A percentile compares a stretch with the other conserved stretches of the same genome.
Conservation (phyloP, 2,113 vertebrate species). For the Lagopus muta region DNA sequence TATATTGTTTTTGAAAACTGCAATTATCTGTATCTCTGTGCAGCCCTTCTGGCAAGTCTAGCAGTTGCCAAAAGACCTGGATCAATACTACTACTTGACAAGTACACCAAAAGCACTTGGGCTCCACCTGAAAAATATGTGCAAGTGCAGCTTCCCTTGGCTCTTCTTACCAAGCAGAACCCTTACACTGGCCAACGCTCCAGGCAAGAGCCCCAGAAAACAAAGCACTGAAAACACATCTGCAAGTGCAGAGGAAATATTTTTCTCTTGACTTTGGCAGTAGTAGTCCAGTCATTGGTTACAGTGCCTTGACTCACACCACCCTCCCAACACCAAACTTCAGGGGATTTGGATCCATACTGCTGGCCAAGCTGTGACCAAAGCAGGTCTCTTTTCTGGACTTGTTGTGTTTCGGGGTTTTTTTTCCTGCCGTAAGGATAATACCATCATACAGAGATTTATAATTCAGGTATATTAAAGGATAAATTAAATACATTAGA, state of each 20-base stretch:
- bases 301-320: background rate
- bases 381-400: background rate
- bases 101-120: background rate
- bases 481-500: background rate
- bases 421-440: background rate
- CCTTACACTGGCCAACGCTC: background rate
- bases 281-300: background rate
- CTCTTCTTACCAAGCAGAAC: background rate
- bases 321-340: background rate
- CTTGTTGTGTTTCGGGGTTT: background rate
- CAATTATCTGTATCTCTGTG: background rate
- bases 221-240: background rate
- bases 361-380: background rate
- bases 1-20: background rate
- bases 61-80: background rate
- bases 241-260: background rate
- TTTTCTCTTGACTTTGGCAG: background rate
- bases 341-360: accelerated
- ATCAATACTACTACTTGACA: background rate
- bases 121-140: background rate
- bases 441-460: background rate
- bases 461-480: background rate
- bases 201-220: background rate
- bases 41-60: background rate
- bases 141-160: background rate